phyloP scores from a whole-genome alignment of 2,797 vertebrate species.

The Malurus leucopterus region DNA sequence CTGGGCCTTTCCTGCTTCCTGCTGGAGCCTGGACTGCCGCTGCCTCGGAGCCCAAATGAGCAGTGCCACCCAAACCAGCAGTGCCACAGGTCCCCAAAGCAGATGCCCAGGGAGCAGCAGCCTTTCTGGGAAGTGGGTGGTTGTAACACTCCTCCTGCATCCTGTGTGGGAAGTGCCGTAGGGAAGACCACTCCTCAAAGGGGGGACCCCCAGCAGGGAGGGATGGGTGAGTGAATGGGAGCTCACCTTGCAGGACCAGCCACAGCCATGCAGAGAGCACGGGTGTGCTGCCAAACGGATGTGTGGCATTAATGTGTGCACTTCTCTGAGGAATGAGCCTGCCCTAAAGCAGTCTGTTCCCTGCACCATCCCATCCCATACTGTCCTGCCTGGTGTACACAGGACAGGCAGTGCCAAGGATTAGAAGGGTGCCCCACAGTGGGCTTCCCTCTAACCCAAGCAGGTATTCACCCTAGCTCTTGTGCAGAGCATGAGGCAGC shows the following conservation, averaged over 20 bases:
- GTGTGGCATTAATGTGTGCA: not conserved
- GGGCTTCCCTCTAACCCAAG: fast-evolving
- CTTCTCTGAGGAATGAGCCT: not conserved
- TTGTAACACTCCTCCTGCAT: not conserved
- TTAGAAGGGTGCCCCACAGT: fast-evolving
- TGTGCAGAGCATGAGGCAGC: too few relatives aligned
- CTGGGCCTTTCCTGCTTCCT: not conserved
- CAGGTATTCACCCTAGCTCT: fast-evolving
- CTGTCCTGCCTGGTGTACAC: not conserved
- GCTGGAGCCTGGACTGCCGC: not conserved
- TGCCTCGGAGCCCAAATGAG: not conserved
- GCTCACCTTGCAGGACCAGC: not conserved
- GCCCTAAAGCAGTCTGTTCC: not conserved
- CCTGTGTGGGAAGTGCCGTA: not conserved
- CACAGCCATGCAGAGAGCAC: fast-evolving
- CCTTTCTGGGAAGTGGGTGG: not conserved
- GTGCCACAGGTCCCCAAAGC: not conserved
- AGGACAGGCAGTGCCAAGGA: not conserved
- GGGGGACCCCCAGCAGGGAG: not conserved
- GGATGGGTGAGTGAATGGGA: fast-evolving
- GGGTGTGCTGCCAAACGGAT: not conserved
- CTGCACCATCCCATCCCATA: not conserved
- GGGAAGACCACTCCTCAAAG: fast-evolving
- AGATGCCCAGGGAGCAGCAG: not conserved
- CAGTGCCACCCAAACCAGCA: not conserved